Percentiles rank a stretch among this genome's conserved stretches.
These are phyloP conservation scores for Drosophila ustulata DNA, from an alignment of 2,888 invertebrate genomes.

Conservation along the genomic window DNA sequence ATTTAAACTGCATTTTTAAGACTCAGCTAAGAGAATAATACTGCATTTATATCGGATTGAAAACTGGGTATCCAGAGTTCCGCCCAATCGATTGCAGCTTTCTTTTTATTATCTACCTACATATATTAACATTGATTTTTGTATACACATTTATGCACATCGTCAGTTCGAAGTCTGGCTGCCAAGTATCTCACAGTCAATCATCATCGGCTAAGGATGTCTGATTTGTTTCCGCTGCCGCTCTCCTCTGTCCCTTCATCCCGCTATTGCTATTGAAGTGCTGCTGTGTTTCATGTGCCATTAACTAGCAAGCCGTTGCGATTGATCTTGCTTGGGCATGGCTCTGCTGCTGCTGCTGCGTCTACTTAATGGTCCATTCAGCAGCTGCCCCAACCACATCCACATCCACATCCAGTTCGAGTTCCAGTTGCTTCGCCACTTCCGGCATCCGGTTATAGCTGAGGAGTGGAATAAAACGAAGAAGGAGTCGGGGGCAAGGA, in stretches of 20 bases:
- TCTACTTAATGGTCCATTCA: slow-evolving; percentile 58
- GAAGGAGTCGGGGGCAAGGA: not conserved
- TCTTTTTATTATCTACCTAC: not conserved
- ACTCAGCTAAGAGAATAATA: not conserved
- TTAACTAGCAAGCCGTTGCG: slow-evolving; percentile 71
- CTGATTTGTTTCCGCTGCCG: not conserved
- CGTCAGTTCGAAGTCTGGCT: not conserved
- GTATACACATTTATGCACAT: not conserved
- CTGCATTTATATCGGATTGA: not conserved
- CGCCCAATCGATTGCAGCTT: not conserved
- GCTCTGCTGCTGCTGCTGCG: slow-evolving; percentile 29
- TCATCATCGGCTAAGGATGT: not conserved
- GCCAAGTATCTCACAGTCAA: not conserved
- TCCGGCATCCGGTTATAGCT: slow-evolving; percentile 16
- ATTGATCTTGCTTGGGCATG: slow-evolving; percentile 68
- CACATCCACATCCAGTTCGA: slow-evolving; percentile 6
- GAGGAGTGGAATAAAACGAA: not conserved
- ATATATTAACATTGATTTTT: not conserved
- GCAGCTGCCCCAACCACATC: slow-evolving; percentile 12
- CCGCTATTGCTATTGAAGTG: slow-evolving; percentile 23
- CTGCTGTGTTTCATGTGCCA: slow-evolving; percentile 68
- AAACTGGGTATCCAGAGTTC: not conserved
- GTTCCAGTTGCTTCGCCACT: slow-evolving; percentile 20
- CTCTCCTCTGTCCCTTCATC: not conserved
- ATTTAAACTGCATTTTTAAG: too few species aligned